phyloP scores from a whole-genome alignment of 1,140 invertebrate species.

The Nylanderia fulva region DNA sequence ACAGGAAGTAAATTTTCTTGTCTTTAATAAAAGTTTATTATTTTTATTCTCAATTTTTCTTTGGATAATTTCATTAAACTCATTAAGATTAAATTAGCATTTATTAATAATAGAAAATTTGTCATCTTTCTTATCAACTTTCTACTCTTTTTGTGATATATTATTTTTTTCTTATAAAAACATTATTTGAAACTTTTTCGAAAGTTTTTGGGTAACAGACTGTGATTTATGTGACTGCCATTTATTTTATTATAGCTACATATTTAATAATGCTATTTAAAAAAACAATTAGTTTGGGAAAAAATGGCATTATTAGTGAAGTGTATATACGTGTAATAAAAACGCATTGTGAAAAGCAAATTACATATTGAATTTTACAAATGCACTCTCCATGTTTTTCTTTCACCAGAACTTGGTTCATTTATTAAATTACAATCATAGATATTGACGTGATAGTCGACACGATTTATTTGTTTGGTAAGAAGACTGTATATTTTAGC shows the following conservation, averaged over 20 bases:
- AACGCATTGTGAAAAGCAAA: not conserved
- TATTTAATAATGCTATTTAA: not conserved
- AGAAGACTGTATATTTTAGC: constrained; percentile 52
- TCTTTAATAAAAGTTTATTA: constrained; percentile 14
- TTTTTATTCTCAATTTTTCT: not conserved
- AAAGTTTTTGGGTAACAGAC: not conserved
- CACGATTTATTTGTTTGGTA: constrained; percentile 66
- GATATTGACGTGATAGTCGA: constrained; percentile 71
- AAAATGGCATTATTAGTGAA: not conserved
- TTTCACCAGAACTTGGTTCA: constrained; percentile 5
- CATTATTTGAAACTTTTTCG: not conserved
- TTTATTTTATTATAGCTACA: not conserved
- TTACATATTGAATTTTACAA: constrained; percentile 24
- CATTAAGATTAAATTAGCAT: not conserved
- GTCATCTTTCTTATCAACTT: constrained; percentile 18
- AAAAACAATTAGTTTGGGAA: not conserved
- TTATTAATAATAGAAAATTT: constrained; percentile 18
- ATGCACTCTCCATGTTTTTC: constrained; percentile 1
- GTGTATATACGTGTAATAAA: not conserved
- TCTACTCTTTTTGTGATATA: not conserved
- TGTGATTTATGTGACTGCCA: not conserved
- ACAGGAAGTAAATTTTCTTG: not conserved
- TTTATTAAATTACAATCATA: constrained; percentile 76
- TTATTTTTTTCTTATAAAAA: not conserved
- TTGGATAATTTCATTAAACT: constrained; percentile 5